phyloP scores from a whole-genome alignment of 2,888 invertebrate species.

The Drosophila macrothrix region DNA sequence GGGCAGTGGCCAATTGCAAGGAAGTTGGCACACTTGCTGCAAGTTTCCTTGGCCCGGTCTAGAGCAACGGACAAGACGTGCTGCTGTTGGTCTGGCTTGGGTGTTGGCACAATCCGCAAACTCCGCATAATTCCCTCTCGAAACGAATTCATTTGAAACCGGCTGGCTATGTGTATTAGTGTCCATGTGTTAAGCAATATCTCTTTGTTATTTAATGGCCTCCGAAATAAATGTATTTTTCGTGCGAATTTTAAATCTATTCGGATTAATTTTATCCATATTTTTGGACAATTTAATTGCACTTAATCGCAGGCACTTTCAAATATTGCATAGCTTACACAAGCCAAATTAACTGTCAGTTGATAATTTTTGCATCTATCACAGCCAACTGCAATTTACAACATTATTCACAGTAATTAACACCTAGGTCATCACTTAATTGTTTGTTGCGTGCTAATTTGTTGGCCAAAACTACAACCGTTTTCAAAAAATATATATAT shows the following conservation, averaged over 20 bases:
- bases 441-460: slow-evolving; percentile 43
- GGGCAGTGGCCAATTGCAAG: slow-evolving; percentile 53
- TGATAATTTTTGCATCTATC: slow-evolving; percentile 11
- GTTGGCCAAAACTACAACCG: slow-evolving; percentile 33
- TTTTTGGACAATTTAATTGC: slow-evolving; percentile 38
- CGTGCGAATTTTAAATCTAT: slow-evolving; percentile 18
- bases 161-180: slow-evolving; percentile 32
- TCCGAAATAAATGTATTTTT: slow-evolving; percentile 13
- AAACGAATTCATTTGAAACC: slow-evolving; percentile 50
- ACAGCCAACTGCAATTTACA: slow-evolving; percentile 12
- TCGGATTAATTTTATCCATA: slow-evolving; percentile 25
- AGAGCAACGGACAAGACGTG: slow-evolving; percentile 30
- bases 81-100: slow-evolving; percentile 32
- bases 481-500: background rate
- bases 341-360: slow-evolving; percentile 5
- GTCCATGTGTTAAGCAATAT: slow-evolving; percentile 50
- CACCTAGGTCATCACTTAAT: slow-evolving; percentile 37
- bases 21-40: slow-evolving; percentile 73
- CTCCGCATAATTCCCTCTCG: slow-evolving; percentile 31
- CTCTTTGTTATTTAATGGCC: slow-evolving; percentile 67
- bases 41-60: slow-evolving; percentile 58
- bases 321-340: slow-evolving; percentile 11
- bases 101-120: slow-evolving; percentile 57
- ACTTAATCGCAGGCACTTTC: slow-evolving; percentile 20
- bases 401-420: slow-evolving; percentile 47